Conservation (phyloP, 2,113 vertebrate genomes). For the Dicentrarchus labrax region DNA sequence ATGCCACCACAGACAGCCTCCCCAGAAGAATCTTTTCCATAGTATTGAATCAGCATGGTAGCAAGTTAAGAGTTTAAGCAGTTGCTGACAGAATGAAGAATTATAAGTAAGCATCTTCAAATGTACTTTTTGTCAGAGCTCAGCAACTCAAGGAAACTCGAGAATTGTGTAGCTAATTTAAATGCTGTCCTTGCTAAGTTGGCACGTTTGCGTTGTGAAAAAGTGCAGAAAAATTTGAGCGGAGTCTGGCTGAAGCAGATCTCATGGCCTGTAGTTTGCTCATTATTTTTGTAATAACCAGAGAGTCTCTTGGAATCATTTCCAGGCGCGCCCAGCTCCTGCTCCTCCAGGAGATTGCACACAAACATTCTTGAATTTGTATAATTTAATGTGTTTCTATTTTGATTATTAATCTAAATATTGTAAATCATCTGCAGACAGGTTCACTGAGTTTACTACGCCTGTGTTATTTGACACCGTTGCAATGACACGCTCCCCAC, state of each 20-base stretch:
- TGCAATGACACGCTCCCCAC: constrained; percentile 28
- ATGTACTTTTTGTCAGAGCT: constrained; percentile 34
- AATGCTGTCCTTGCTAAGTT: constrained; percentile 47
- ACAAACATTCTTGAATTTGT: constrained; percentile 34
- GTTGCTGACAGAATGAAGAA: constrained; percentile 18
- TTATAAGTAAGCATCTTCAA: constrained; percentile 37
- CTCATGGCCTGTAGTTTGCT: constrained; percentile 57
- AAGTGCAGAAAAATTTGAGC: constrained; percentile 19
- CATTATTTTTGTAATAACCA: constrained; percentile 69
- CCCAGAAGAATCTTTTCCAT: constrained; percentile 32
- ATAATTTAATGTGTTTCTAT: constrained; percentile 42
- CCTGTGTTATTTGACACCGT: constrained; percentile 32
- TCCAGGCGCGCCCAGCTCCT: constrained; percentile 33
- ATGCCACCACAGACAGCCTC: constrained; percentile 35
- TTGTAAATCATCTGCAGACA: constrained; percentile 31
- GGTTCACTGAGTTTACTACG: constrained; percentile 28
- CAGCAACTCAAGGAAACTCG: constrained; percentile 21
- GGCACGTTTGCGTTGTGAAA: constrained; percentile 14
- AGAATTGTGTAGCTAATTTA: constrained; percentile 51
- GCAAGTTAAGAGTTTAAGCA: constrained; percentile 37
- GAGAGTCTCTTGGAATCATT: constrained; percentile 60
- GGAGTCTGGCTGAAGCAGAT: constrained; percentile 49
- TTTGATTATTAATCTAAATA: constrained; percentile 47
- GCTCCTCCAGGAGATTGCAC: constrained; percentile 38
- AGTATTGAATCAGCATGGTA: constrained; percentile 46